phyloP scores from a whole-genome alignment of 2,113 vertebrate species.

The Tapirus terrestris region DNA sequence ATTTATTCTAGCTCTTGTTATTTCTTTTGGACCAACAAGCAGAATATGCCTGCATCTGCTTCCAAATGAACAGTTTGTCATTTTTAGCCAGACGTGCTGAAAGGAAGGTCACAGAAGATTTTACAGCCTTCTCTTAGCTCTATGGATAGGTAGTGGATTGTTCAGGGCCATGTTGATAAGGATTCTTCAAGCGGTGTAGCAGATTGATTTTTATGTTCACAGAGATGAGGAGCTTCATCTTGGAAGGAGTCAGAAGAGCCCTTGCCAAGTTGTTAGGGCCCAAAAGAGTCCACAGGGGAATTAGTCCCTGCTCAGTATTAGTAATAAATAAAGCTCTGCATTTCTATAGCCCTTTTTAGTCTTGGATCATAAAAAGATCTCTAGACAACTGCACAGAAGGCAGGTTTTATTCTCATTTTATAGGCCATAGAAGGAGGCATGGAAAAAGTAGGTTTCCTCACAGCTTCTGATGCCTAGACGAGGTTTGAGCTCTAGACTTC shows the following conservation, averaged over 20 bases:
- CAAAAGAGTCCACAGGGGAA: not conserved
- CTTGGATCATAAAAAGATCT: not conserved
- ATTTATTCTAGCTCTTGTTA: slow-evolving; percentile 45
- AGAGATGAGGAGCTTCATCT: not conserved
- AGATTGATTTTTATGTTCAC: slow-evolving; percentile 28
- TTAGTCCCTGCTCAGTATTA: not conserved
- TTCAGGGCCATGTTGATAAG: slow-evolving; percentile 69
- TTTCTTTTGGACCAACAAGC: slow-evolving; percentile 46
- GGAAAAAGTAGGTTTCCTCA: not conserved
- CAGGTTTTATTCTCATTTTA: not conserved
- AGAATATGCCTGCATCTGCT: not conserved
- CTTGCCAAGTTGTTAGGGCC: slow-evolving; percentile 4
- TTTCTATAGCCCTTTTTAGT: not conserved
- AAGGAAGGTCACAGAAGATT: not conserved
- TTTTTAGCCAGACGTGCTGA: slow-evolving; percentile 55
- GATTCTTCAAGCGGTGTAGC: slow-evolving; percentile 18
- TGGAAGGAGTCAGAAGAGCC: not conserved
- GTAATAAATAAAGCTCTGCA: slow-evolving; percentile 23
- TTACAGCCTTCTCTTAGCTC: slow-evolving; percentile 50
- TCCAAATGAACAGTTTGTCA: slow-evolving; percentile 47
- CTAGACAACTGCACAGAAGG: not conserved
- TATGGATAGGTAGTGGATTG: slow-evolving; percentile 46
- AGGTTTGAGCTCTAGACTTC: not conserved
- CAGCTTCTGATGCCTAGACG: not conserved
- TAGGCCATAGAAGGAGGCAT: not conserved